Percentiles rank a stretch among this genome's conserved stretches.
phyloP scores from a whole-genome alignment of 2,888 invertebrate species.

The Ormyrus pomaceus region DNA sequence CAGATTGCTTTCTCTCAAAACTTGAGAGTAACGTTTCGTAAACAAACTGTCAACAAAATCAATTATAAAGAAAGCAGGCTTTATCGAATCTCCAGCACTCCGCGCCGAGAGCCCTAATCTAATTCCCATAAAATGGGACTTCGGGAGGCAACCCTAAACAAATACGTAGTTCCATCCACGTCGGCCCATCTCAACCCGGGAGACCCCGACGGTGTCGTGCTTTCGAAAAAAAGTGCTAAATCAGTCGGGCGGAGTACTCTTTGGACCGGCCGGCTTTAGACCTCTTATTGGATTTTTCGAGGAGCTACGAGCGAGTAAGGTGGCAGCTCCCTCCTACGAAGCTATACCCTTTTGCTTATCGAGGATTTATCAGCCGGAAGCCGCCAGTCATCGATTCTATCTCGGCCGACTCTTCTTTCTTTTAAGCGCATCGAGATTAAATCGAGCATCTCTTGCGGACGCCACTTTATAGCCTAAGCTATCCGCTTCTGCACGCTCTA shows the following conservation, averaged over 20 bases:
- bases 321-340: neutral
- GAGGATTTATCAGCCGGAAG: constrained; percentile 52
- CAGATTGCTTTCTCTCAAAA: too few relatives aligned
- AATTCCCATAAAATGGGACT: neutral
- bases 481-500: constrained; percentile 9
- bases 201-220: neutral
- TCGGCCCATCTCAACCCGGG: neutral
- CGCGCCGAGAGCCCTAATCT: neutral
- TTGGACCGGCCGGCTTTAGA: neutral
- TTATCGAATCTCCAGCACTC: neutral
- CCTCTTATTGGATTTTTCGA: constrained; percentile 44
- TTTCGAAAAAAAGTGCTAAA: constrained; percentile 41
- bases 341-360: constrained; percentile 42
- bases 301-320: neutral
- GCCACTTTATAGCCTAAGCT: constrained; percentile 46
- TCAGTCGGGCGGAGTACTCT: constrained; percentile 15
- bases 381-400: constrained; percentile 58
- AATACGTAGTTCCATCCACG: too few relatives aligned
- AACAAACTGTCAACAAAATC: too few relatives aligned
- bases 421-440: constrained; percentile 60
- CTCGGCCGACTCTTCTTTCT: constrained; percentile 30
- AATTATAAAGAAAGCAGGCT: too few relatives aligned
- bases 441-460: constrained; percentile 66
- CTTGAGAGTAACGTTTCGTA: too few relatives aligned
- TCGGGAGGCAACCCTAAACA: neutral